These are phyloP conservation scores for Trididemnum nubilum DNA, from an alignment of 23 tunicate genomes.

Conservation along the genomic window DNA sequence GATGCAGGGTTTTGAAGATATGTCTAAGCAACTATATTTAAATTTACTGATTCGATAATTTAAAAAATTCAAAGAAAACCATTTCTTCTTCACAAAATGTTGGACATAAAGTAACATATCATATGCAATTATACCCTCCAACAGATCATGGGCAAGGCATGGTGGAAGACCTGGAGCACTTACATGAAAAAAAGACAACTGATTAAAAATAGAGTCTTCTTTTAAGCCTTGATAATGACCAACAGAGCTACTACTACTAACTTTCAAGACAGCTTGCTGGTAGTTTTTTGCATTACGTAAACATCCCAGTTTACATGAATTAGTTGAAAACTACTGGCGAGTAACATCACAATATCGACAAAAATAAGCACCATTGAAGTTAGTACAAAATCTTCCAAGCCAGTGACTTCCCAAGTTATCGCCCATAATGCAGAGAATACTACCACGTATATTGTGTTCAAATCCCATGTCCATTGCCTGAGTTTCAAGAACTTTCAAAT, in stretches of 20 bases:
- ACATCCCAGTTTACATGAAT: neutral
- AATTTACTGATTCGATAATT: slow-evolving; percentile 9
- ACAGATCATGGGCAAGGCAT: slow-evolving; percentile 45
- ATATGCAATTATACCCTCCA: slow-evolving; percentile 39
- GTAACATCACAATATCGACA: slow-evolving; percentile 38
- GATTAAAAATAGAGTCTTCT: slow-evolving; percentile 30
- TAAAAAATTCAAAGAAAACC: slow-evolving; percentile 32
- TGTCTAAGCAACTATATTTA: neutral
- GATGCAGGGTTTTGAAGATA: slow-evolving; percentile 15
- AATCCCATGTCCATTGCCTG: slow-evolving; percentile 30
- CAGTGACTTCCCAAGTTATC: slow-evolving; percentile 54
- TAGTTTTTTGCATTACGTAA: neutral
- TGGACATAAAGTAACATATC: slow-evolving; percentile 38
- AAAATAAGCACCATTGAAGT: slow-evolving; percentile 36
- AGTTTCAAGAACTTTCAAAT: slow-evolving; percentile 18
- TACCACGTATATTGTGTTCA: slow-evolving; percentile 1
- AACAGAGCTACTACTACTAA: neutral
- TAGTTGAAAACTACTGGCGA: neutral
- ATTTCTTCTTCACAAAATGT: neutral
- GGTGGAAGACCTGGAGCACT: slow-evolving; percentile 55
- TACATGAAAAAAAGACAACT: slow-evolving; percentile 38
- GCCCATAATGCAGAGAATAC: slow-evolving; percentile 30
- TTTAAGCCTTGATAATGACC: slow-evolving; percentile 5
- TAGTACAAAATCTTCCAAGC: slow-evolving; percentile 48
- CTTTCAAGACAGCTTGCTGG: no score